A percentile compares a stretch with the other conserved stretches of the same genome.
Evolutionary conservation across 2,888 invertebrate species (phyloP).

Genomic region (Sinhomidia bicolor): DNA sequence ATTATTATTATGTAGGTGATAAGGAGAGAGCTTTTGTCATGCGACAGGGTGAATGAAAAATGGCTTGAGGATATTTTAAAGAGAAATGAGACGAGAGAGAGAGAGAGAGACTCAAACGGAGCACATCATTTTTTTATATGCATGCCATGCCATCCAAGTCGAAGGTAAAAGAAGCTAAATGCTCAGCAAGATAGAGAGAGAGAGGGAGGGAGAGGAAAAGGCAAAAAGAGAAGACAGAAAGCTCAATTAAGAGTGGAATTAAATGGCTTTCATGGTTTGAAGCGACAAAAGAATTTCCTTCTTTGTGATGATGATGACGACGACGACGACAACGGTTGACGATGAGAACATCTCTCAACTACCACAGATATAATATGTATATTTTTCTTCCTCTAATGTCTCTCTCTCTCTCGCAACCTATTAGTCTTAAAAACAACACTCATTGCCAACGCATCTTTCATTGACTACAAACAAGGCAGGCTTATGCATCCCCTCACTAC

Average conservation of each 20-base stretch:
- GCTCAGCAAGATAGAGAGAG: too few relatives aligned
- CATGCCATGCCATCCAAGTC: slow-evolving; percentile 1
- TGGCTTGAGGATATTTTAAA: slow-evolving; percentile 42
- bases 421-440: slow-evolving; percentile 1
- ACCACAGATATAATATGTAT: too few relatives aligned
- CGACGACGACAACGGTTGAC: background rate
- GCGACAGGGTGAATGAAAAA: slow-evolving; percentile 49
- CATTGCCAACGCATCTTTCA: slow-evolving; percentile 66
- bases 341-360: slow-evolving; percentile 4
- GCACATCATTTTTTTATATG: slow-evolving; percentile 42
- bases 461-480: slow-evolving; percentile 71
- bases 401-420: slow-evolving; percentile 19
- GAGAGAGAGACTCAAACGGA: slow-evolving; percentile 48
- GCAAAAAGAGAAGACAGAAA: slow-evolving; percentile 67
- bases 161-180: slow-evolving; percentile 44
- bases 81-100: too few relatives aligned
- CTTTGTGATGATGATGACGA: slow-evolving; percentile 20
- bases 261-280: slow-evolving; percentile 75
- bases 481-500: too few relatives aligned
- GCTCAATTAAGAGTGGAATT: slow-evolving; percentile 76
- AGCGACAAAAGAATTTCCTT: slow-evolving; percentile 76
- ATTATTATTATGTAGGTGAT: background rate
- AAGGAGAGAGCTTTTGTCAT: background rate
- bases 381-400: too few relatives aligned
- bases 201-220: too few relatives aligned